Evolutionary conservation across 2,113 vertebrate species (phyloP).

Genomic region (Prinia subflava): DNA sequence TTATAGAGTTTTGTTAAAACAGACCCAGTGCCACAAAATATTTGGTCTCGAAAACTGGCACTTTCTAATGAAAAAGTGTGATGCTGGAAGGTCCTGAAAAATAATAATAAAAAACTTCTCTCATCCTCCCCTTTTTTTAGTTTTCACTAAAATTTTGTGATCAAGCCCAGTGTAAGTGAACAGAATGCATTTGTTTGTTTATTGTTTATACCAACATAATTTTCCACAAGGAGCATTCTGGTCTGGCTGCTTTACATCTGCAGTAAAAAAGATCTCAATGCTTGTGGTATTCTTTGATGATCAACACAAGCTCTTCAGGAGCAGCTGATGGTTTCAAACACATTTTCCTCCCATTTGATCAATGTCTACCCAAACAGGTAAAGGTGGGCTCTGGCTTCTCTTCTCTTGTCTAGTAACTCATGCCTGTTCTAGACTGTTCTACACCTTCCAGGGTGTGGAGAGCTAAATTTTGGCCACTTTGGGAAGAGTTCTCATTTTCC

Average conservation of each 20-base stretch:
- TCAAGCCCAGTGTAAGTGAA: not conserved
- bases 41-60: not conserved
- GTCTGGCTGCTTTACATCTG: not conserved
- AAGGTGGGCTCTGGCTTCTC: not conserved
- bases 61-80: not conserved
- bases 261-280: not conserved
- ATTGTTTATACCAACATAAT: not conserved
- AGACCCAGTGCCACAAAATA: not conserved
- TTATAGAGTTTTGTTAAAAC: not conserved
- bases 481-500: not conserved
- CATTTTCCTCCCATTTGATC: not conserved
- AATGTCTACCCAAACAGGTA: not conserved
- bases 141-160: not conserved
- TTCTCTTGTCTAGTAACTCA: not conserved
- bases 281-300: not conserved
- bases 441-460: not conserved
- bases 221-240: not conserved
- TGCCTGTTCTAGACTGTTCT: not conserved
- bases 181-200: not conserved
- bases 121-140: not conserved
- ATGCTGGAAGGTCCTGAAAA: not conserved
- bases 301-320: not conserved
- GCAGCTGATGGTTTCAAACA: not conserved
- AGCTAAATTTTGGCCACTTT: not conserved
- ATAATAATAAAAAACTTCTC: fast-evolving